phyloP scores from a whole-genome alignment of 1,140 invertebrate species.

The Drosophila pallidifrons region DNA sequence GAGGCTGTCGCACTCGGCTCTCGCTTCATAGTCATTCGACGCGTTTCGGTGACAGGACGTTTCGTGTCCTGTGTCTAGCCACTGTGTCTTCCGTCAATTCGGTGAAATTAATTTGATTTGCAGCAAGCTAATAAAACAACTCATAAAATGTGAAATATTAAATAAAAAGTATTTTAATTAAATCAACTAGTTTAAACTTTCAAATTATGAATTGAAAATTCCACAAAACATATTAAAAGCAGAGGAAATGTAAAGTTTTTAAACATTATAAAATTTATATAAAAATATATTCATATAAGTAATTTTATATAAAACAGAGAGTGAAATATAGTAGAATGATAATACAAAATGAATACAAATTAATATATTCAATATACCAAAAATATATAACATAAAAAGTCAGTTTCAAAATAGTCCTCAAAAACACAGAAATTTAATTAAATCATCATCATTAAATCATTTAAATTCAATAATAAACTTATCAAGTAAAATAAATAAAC shows the following conservation, averaged over 20 bases:
- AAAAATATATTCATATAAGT: too few species aligned
- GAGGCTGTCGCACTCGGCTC: constrained; percentile 65
- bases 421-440: too few species aligned
- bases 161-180: not conserved
- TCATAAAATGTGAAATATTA: not conserved
- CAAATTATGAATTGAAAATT: too few species aligned
- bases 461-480: not conserved
- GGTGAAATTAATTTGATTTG: not conserved
- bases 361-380: not conserved
- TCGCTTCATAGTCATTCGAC: constrained; percentile 66
- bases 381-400: not conserved
- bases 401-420: too few species aligned
- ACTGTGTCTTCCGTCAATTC: constrained; percentile 45
- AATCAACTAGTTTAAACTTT: not conserved
- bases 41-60: constrained; percentile 72
- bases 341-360: not conserved
- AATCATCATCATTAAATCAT: not conserved
- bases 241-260: too few species aligned
- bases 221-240: too few species aligned
- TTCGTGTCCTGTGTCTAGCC: constrained; percentile 52
- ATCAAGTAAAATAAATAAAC: too few species aligned
- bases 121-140: not conserved
- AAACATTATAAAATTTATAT: too few species aligned
- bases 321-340: not conserved
- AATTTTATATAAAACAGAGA: not conserved